phyloP scores from a whole-genome alignment of 2,113 vertebrate genomes.

The Chauna torquata region DNA sequence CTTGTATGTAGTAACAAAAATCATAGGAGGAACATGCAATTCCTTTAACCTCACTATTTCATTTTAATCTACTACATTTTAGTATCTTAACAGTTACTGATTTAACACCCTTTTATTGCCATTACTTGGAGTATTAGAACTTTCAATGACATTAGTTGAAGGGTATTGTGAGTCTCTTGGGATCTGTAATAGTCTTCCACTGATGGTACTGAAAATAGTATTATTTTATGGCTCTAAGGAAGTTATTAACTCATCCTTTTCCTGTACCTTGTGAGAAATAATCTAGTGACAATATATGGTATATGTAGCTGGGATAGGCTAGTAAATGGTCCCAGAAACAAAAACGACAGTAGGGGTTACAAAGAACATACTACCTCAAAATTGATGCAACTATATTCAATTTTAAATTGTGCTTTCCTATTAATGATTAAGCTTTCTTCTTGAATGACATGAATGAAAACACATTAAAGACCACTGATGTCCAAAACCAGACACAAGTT shows the following conservation, averaged over 20 bases:
- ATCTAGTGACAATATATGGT: background rate
- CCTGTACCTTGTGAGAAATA: background rate
- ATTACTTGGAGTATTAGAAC: background rate
- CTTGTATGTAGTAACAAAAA: background rate
- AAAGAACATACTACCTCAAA: background rate
- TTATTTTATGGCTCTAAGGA: background rate
- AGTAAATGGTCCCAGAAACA: background rate
- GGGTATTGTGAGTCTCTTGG: background rate
- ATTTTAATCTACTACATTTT: background rate
- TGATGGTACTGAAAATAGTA: background rate
- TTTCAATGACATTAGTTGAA: background rate
- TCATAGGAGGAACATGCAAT: background rate
- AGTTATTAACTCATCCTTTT: background rate
- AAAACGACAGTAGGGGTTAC: background rate
- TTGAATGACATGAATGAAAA: background rate
- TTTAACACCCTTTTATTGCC: background rate
- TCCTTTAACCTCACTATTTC: background rate
- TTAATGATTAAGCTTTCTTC: conserved; percentile 26
- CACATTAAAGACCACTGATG: background rate
- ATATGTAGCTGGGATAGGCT: background rate
- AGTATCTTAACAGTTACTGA: background rate
- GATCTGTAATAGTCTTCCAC: background rate
- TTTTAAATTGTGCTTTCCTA: background rate
- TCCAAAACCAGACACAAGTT: background rate
- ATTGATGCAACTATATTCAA: background rate